Evolutionary conservation across 2,113 vertebrate genomes (phyloP), one percentile per base, ranked within the genome.

Genomic region (Hippotragus niger): DNA sequence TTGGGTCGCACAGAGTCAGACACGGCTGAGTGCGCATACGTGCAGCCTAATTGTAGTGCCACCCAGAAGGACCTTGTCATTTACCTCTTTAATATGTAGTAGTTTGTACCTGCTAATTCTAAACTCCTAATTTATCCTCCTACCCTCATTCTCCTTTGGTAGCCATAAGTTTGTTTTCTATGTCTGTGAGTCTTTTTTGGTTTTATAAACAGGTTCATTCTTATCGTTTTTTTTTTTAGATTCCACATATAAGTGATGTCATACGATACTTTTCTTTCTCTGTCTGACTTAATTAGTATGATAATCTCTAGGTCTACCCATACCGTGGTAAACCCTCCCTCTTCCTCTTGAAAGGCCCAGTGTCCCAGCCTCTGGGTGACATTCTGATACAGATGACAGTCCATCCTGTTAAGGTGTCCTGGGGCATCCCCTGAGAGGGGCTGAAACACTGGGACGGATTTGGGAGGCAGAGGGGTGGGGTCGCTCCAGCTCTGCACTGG

Each of bases 321-420:
- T 45, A 43, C 3, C 0, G 0, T 0, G 0, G 23, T 40, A 76
- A 25, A 45, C 60, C 45, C 0, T 83, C 50, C 31, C 31, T 27
- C 25, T 9, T 8, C 47, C 62, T 71, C 76, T 8, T 10, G 47
- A 23, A 12, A 57, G 40, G n/a, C 27, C 50, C 52, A 0, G 0
- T 17, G 45, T 33, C 45, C 36, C 36, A 33, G n/a, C 4, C 36
- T 71, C 58, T 5, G 27, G 29, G 67, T n/a, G 53, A 45, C 76
- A 25, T 71, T 15, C 52, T 23, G 9, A 27, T 19, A 11, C 8
- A 60, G 16, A 13, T 5, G 40, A 62, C 40, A 76, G 45, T 23
- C 11, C n/a, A 0, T 45, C 8, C 50, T 27, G 6, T 45, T 6
- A 16, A 25, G 29, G n/a, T n/a, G 25, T 27, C 19, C 1, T 4